Evolutionary conservation across 2,888 invertebrate species (phyloP), one percentile per base, ranked within the genome.

Genomic region (Norana najaformis): DNA sequence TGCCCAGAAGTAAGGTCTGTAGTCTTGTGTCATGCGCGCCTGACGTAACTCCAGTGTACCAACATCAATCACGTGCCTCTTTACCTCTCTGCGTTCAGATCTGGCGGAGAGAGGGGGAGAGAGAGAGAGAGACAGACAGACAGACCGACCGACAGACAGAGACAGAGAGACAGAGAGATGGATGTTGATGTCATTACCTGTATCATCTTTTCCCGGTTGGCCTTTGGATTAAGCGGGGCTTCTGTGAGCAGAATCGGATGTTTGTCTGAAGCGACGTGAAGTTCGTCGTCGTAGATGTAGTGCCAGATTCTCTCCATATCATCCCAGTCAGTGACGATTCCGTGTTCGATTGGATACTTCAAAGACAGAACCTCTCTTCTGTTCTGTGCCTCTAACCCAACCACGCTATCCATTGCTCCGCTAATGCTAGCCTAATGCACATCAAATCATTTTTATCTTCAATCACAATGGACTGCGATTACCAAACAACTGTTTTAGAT

Each of bases 231-330:
- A 5, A 83, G 34, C 8, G 83, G 83, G n/a, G 30, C 30, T 34
- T 83, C 83, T 83, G 83, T 83, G 35, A 83, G 35, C 30, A 83
- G 35, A 83, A 83, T 34, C 16, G 83, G 83, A 35, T 83, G 83
- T 34, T 83, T 34, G 34, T 35, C 83, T 34, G 83, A 8, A 18
- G 34, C 35, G 20, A 83, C 83, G 30, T 35, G 83, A 14, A 83
- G 83, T 83, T 83, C 83, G 0, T 35, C 20, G 83, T 83, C 6
- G 83, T n/a, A 83, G 34, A 83, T 83, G 36, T 83, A 34, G 3
- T 83, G 36, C 83, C 83, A 83, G 83, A 83, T 83, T 30, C 16
- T 83, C 83, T 83, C 83, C 83, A 83, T 83, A 8, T 34, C 83
- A 83, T 83, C 30, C 83, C 83, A 83, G 35, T 83, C 36, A 35